A percentile compares a stretch with the other conserved stretches of the same genome.
These are phyloP conservation scores for Ptychochromis oligacanthus DNA, from an alignment of 2,113 vertebrate genomes.

Conservation along the genomic window DNA sequence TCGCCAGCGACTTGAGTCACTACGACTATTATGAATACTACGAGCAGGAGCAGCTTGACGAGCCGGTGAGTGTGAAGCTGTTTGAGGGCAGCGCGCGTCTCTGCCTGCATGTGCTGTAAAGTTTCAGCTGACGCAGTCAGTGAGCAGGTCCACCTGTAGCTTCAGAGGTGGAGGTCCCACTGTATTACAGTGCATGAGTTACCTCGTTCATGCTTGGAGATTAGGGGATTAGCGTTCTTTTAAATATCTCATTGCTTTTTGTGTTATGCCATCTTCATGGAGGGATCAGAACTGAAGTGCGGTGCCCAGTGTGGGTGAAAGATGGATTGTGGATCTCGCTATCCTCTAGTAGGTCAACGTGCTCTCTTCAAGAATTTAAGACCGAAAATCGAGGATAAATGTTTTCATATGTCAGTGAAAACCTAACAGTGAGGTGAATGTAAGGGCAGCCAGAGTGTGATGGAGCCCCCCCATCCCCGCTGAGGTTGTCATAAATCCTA, in stretches of 20 bases:
- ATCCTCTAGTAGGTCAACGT: background rate
- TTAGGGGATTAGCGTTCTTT: background rate
- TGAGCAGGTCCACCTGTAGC: background rate
- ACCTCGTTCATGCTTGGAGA: background rate
- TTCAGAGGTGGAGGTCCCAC: background rate
- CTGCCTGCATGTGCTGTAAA: background rate
- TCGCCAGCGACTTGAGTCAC: slow-evolving; percentile 66
- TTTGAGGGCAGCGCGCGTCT: background rate
- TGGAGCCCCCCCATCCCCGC: too few species aligned
- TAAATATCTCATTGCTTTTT: background rate
- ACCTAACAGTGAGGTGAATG: too few species aligned
- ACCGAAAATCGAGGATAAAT: background rate
- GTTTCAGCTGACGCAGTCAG: slow-evolving; percentile 9
- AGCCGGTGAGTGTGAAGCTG: slow-evolving; percentile 68
- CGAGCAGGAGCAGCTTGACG: slow-evolving; percentile 73
- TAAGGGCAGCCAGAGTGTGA: too few species aligned
- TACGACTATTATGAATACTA: slow-evolving; percentile 71
- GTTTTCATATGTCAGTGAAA: too few species aligned
- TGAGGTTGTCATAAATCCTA: too few species aligned
- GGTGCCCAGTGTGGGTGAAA: background rate
- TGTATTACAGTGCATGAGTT: background rate
- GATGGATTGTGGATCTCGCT: background rate
- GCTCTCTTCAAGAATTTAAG: background rate
- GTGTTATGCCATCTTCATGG: background rate
- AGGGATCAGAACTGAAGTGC: background rate